These are phyloP conservation scores for Lomographa bimaculata DNA, from an alignment of 2,888 invertebrate species.

Conservation along the genomic window DNA sequence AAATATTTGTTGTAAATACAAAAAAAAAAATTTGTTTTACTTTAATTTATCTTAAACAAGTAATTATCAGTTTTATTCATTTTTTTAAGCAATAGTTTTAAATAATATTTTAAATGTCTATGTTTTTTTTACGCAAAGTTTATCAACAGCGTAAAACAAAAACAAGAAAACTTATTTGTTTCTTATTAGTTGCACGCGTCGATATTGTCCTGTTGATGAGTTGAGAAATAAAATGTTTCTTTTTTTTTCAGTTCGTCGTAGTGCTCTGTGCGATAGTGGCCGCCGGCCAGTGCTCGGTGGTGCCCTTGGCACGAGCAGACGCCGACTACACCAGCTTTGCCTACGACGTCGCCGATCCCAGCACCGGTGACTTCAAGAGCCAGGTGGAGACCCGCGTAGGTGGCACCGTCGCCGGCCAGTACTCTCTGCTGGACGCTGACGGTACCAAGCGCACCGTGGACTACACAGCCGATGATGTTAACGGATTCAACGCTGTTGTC, in stretches of 20 bases:
- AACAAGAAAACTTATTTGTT: no score
- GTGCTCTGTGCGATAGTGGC: slow-evolving; percentile 69
- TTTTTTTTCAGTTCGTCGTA: slow-evolving; percentile 63
- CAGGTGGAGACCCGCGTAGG: slow-evolving; percentile 81
- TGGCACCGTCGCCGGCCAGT: slow-evolving; percentile 79
- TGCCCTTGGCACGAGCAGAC: slow-evolving; percentile 80
- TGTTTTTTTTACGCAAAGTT: no score
- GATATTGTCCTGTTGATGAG: no score
- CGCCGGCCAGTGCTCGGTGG: slow-evolving; percentile 69
- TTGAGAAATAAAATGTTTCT: slow-evolving; percentile 1
- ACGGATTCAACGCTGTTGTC: slow-evolving; percentile 84
- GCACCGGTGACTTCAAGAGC: slow-evolving; percentile 83
- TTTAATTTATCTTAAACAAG: no score
- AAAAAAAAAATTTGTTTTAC: no score
- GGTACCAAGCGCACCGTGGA: slow-evolving; percentile 83
- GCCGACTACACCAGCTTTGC: slow-evolving; percentile 78
- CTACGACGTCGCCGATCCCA: slow-evolving; percentile 82
- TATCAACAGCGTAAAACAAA: no score
- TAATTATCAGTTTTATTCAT: no score
- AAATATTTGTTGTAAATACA: no score
- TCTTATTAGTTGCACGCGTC: no score
- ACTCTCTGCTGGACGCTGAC: slow-evolving; percentile 81
- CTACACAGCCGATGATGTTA: slow-evolving; percentile 81
- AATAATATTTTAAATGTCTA: no score
- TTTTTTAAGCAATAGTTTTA: no score